These are phyloP conservation scores for Zaprionus gabonicus DNA, from an alignment of 1,140 invertebrate species.

Conservation along the genomic window DNA sequence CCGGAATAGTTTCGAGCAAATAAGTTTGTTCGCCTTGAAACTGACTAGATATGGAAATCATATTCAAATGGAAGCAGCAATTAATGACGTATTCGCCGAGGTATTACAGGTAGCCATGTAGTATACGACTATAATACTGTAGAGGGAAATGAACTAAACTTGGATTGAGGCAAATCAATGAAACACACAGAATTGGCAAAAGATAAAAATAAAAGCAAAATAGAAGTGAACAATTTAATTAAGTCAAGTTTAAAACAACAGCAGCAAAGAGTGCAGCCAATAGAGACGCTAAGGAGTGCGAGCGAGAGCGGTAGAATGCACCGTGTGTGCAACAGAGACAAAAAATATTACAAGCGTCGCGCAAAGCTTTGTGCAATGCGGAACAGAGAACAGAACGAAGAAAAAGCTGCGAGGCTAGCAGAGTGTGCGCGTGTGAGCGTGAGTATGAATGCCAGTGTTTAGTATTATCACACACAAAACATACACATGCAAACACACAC, in stretches of 20 bases:
- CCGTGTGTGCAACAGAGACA: constrained; percentile 35
- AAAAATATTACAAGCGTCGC: constrained; percentile 68
- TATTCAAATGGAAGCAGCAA: constrained; percentile 13
- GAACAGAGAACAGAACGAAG: constrained; percentile 51
- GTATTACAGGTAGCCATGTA: not conserved
- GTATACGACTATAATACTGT: not conserved
- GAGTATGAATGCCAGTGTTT: constrained; percentile 42
- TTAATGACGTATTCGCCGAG: not conserved
- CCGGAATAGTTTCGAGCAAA: not conserved
- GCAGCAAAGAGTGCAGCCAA: constrained; percentile 9
- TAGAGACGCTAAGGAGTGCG: constrained; percentile 2
- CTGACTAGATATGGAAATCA: constrained; percentile 1
- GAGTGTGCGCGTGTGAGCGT: constrained; percentile 27
- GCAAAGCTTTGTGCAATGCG: constrained; percentile 58
- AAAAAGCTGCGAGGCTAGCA: constrained; percentile 4
- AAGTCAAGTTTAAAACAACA: constrained; percentile 78
- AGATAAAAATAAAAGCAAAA: constrained; percentile 68
- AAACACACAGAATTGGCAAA: constrained; percentile 52
- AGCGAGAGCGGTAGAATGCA: not conserved
- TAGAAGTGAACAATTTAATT: constrained; percentile 69
- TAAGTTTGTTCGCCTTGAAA: not conserved
- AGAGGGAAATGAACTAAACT: constrained; percentile 14
- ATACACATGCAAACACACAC: constrained; percentile 36
- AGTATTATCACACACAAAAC: constrained; percentile 66
- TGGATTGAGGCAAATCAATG: constrained; percentile 63